Evolutionary conservation across 2,888 invertebrate species (phyloP), one percentile per base, ranked within the genome.

Genomic region (Tinea semifulvella): DNA sequence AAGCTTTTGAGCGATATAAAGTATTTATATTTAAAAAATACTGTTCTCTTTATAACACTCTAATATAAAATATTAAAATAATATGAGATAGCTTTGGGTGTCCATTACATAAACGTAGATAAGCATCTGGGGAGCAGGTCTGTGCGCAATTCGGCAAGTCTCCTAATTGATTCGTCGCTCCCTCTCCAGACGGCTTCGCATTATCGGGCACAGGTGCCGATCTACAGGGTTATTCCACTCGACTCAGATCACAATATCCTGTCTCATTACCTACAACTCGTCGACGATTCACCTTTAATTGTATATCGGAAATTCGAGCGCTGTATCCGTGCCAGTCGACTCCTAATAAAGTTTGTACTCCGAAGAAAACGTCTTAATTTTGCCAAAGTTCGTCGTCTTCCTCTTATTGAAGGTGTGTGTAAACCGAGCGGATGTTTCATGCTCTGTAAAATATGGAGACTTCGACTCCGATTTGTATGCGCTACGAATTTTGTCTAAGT

Each of bases 111-210:
- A 73, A 72, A 75, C 72, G 70, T 70, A 61, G 68, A 74, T 65
- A 75, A 75, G 64, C 79, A 79, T 72, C 74, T 77, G 79, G 55
- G 68, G 67, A 66, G 60, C 68, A 62, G 70, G 63, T 67, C 65
- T 70, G 77, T 79, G 74, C 74, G 68, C 71, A 76, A 72, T 75
- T 77, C 71, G 70, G 73, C 65, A 65, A 67, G 65, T 68, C 43
- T 65, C 72, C 79, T 80, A 79, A 80, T 80, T 80, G 79, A 80
- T 77, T 80, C 73, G 66, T 76, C 68, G 72, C 75, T 74, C 76
- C 74, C 72, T 56, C 64, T 71, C 68, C 76, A 75, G 77, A 76
- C 73, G 74, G 68, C 71, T 70, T 67, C 72, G 72, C 72, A 73
- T 77, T 76, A 75, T 68, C 69, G 76, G 66, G 63, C 76, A 68